Conservation (phyloP, 2,797 vertebrate species). For the Salmo trutta region DNA sequence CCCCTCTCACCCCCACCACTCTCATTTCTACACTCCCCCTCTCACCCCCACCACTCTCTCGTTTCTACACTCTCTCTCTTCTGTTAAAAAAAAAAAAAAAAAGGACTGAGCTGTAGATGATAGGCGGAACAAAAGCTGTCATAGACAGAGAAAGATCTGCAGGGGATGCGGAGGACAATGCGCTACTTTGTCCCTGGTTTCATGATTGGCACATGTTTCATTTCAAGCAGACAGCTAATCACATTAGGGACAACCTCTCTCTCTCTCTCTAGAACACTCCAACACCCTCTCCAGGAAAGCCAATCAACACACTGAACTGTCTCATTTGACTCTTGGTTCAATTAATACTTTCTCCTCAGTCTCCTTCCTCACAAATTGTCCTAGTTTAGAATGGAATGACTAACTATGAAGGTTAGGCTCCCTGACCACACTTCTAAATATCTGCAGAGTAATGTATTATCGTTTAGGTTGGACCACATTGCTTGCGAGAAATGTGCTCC, state of each 20-base stretch:
- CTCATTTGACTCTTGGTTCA: conserved; percentile 32
- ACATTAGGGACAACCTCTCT: conserved; percentile 63
- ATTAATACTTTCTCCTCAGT: conserved; percentile 44
- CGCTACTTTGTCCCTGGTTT: conserved; percentile 64
- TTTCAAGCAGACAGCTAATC: conserved; percentile 75
- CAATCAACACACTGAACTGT: conserved; percentile 40
- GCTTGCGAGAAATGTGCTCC: neutral
- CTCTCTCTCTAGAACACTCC: conserved; percentile 54
- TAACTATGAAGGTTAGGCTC: conserved; percentile 18
- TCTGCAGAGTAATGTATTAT: neutral
- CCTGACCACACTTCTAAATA: conserved; percentile 44
- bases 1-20: no score
- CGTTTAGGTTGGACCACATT: neutral
- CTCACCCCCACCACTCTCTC: conserved; percentile 28
- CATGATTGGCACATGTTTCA: conserved; percentile 71
- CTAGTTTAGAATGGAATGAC: conserved; percentile 35
- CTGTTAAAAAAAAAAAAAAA: conserved; percentile 52
- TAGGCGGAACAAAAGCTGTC: conserved; percentile 74
- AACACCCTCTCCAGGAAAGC: conserved; percentile 56
- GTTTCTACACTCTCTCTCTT: conserved; percentile 33
- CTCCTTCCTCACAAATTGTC: conserved; percentile 54
- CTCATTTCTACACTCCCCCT: no score
- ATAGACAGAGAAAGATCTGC: conserved; percentile 49
- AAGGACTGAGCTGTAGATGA: conserved; percentile 67
- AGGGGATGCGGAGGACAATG: conserved; percentile 63